Evolutionary conservation across 2,888 invertebrate species (phyloP).

Genomic region (Resseliella maxima): DNA sequence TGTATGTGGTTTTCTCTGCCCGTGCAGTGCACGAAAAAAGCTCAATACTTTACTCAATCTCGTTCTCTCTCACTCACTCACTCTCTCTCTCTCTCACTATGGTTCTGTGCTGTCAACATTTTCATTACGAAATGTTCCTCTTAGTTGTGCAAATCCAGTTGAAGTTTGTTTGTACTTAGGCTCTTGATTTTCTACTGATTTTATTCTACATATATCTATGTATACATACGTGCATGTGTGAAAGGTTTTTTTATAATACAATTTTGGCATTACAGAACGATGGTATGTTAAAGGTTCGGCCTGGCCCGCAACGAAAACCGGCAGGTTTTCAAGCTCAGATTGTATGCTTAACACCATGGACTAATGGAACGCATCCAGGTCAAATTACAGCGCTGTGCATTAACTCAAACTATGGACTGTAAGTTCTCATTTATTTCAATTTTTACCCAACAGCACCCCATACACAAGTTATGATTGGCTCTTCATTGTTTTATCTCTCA

Average conservation of each 20-base stretch:
- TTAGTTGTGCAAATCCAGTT: background rate
- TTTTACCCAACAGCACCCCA: background rate
- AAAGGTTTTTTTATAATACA: background rate
- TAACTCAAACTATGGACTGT: constrained; percentile 98
- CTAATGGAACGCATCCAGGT: constrained; percentile 82
- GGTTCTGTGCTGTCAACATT: background rate
- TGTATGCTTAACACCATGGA: constrained; percentile 90
- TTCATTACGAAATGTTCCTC: background rate
- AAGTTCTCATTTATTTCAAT: constrained; percentile 69
- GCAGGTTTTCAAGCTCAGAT: constrained; percentile 98
- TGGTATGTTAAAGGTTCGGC: constrained; percentile 75
- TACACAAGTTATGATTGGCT: background rate
- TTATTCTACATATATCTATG: no score
- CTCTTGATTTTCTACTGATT: background rate
- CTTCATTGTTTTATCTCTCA: background rate
- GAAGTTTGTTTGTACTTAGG: background rate
- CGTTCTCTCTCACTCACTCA: background rate
- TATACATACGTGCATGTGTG: no score
- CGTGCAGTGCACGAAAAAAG: background rate
- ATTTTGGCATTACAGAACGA: constrained; percentile 64
- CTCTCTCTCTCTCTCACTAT: background rate
- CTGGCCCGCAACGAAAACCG: constrained; percentile 84
- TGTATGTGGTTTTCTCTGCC: background rate
- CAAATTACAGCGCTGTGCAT: constrained; percentile 90
- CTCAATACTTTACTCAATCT: no score